phyloP scores from a whole-genome alignment of 2,113 vertebrate genomes.

The Vanacampus margaritifer region DNA sequence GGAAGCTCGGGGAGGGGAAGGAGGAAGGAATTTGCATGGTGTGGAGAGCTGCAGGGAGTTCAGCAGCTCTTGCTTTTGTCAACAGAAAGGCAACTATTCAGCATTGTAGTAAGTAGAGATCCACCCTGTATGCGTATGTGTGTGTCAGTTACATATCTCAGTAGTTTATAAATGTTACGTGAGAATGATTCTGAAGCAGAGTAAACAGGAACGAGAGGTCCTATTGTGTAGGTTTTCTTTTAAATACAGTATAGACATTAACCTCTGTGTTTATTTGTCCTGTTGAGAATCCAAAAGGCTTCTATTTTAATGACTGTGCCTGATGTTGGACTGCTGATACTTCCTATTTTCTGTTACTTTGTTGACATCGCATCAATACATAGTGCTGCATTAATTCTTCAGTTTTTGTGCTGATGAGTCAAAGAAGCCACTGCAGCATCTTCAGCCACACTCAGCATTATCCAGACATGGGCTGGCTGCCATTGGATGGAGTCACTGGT shows the following conservation, averaged over 20 bases:
- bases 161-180: constrained; percentile 25
- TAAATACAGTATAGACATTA: not conserved
- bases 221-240: constrained; percentile 1
- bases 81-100: constrained; percentile 12
- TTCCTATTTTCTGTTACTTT: constrained; percentile 5
- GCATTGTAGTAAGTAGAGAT: constrained; percentile 53
- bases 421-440: constrained; percentile 45
- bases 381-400: constrained; percentile 14
- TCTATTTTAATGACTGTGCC: not conserved
- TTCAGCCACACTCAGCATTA: constrained; percentile 24
- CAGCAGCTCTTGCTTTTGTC: constrained; percentile 48
- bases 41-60: constrained; percentile 47
- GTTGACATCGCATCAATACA: constrained; percentile 20
- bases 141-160: not conserved
- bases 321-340: not conserved
- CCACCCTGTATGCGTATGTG: not conserved
- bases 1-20: constrained; percentile 1
- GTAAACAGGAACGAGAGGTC: not conserved
- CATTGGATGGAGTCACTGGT: constrained; percentile 20
- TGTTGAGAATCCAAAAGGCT: too few relatives aligned
- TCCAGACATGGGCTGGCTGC: constrained; percentile 19
- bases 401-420: constrained; percentile 25
- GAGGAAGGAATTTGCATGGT: constrained; percentile 41
- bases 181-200: not conserved
- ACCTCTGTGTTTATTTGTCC: not conserved